These are phyloP conservation scores for Papilio protenor DNA, from an alignment of 2,888 invertebrate genomes.

Conservation along the genomic window DNA sequence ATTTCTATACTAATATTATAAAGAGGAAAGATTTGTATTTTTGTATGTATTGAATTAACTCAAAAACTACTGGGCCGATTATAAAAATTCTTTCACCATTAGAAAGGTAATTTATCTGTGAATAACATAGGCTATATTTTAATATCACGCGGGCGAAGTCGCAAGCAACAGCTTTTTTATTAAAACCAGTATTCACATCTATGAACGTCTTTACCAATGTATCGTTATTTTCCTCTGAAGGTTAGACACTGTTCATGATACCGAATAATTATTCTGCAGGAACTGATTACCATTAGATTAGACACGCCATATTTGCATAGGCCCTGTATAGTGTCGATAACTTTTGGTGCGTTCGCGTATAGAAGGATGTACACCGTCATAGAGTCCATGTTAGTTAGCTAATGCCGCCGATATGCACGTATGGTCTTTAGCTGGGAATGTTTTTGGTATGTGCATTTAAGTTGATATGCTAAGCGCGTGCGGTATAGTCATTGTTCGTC, in stretches of 20 bases:
- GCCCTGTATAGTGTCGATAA: not conserved
- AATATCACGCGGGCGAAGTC: too few species aligned
- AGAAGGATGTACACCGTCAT: conserved; percentile 36
- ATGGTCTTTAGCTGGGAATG: conserved; percentile 50
- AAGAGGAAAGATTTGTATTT: too few species aligned
- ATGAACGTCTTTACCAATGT: not conserved
- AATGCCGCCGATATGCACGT: conserved; percentile 46
- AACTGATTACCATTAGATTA: conserved; percentile 29
- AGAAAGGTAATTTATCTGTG: too few species aligned
- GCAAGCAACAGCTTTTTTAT: too few species aligned
- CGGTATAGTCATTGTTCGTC: conserved; percentile 58
- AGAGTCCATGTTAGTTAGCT: conserved; percentile 36
- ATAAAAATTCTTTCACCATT: too few species aligned
- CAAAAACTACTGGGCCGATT: too few species aligned
- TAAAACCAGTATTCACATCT: too few species aligned
- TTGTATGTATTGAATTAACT: too few species aligned
- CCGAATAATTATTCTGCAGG: not conserved
- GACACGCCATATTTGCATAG: conserved; percentile 21
- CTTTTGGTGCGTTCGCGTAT: conserved; percentile 27
- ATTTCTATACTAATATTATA: too few species aligned
- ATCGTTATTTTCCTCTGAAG: not conserved
- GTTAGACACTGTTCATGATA: conserved; percentile 5
- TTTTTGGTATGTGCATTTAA: conserved; percentile 56
- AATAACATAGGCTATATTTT: too few species aligned
- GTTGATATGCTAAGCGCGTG: conserved; percentile 58